Evolutionary conservation across 2,797 vertebrate species (phyloP), one percentile per base, ranked within the genome.

Genomic region (Prunella strophiata): DNA sequence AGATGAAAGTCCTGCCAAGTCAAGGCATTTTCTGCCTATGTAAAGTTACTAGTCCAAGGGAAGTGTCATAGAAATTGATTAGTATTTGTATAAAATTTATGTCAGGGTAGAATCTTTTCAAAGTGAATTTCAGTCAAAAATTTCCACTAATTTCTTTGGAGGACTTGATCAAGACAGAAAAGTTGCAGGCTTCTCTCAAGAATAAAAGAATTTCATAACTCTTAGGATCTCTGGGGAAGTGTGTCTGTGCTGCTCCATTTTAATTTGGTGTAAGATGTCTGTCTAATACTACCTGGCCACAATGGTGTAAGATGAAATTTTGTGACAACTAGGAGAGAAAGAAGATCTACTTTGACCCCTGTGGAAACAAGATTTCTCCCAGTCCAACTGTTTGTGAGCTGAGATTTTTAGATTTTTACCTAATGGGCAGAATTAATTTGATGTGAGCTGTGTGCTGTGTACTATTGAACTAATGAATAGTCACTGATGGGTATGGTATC

Each of bases 391-490:
- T 45, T 67, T 66, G 27, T 75, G 66, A 79, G 45, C 40, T 51
- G 40, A 88, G 45, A 61, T 89, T 91, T 91, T 34, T 52, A 70
- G 58, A 66, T 86, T 88, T 87, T 26, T 51, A 61, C 32, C 42
- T 70, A 85, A 55, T 14, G 26, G 67, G 40, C 63, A 93, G 50
- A 77, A 90, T 88, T 86, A 75, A 91, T 91, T 88, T 59, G 55
- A 94, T 54, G 21, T 50, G 54, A 89, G 21, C 40, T 54, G 25
- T 48, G 48, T 88, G 72, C 57, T 85, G 34, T 36, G 47, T 43
- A 50, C 55, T 55, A 89, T 50, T 80, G 61, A 74, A 52, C 59
- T 88, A 94, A 89, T 84, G 83, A 96, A 89, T 16, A 67, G 50
- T 48, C 36, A 17, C 79, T 85, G 93, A 91, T 74, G 51, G 66